These are phyloP conservation scores for Herminia tarsipennalis DNA, from an alignment of 2,888 invertebrate genomes.

Conservation along the genomic window DNA sequence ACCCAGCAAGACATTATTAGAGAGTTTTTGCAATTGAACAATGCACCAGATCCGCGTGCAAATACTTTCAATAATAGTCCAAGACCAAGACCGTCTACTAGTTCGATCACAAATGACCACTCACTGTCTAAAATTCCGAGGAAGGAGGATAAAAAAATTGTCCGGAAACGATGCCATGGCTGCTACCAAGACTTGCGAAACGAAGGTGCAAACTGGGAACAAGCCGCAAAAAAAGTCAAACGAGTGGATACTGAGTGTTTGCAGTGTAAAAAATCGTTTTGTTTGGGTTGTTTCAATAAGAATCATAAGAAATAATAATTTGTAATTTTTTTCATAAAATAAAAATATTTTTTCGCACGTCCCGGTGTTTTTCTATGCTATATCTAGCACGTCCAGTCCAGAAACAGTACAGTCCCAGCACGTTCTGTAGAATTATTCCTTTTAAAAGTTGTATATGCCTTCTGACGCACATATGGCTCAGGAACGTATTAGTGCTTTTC, in stretches of 20 bases:
- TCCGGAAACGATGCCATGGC: constrained; percentile 28
- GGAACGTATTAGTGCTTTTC: constrained; percentile 13
- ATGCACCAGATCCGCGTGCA: constrained; percentile 21
- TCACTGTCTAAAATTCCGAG: constrained; percentile 26
- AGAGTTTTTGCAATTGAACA: constrained; percentile 23
- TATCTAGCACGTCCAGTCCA: constrained; percentile 13
- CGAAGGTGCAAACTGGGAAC: constrained; percentile 17
- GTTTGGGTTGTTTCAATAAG: constrained; percentile 15
- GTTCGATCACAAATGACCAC: constrained; percentile 23
- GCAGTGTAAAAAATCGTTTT: constrained; percentile 33
- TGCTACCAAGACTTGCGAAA: constrained; percentile 28
- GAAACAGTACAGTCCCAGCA: constrained; percentile 14
- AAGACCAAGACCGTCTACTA: constrained; percentile 26
- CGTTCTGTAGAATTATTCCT: constrained; percentile 17
- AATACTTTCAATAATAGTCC: constrained; percentile 25
- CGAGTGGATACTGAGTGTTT: constrained; percentile 31
- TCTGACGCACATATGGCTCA: constrained; percentile 25
- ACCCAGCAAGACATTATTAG: constrained; percentile 23
- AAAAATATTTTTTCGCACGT: constrained; percentile 24
- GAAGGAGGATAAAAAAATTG: constrained; percentile 29
- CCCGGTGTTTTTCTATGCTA: constrained; percentile 17
- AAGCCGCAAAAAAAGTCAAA: constrained; percentile 30
- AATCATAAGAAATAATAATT: constrained; percentile 3
- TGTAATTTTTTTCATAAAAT: constrained; percentile 13
- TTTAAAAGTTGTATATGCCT: constrained; percentile 18